Conservation (phyloP, 2,113 vertebrate genomes). For the Tragelaphus imberbis region DNA sequence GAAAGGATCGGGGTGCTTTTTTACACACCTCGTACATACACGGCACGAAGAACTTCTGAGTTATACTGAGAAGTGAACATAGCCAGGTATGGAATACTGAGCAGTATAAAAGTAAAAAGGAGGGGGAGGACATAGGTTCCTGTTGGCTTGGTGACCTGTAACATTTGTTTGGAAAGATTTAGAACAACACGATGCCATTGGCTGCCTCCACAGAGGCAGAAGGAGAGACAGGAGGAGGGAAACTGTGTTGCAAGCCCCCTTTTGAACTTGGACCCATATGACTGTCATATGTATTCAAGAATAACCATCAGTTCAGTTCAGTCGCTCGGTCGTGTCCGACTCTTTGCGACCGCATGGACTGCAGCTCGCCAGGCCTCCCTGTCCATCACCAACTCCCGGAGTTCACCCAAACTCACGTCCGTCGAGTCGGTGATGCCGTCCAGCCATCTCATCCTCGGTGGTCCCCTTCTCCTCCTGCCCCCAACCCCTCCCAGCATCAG, state of each 20-base stretch:
- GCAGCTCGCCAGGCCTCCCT: too few species aligned
- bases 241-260: too few species aligned
- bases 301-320: not conserved
- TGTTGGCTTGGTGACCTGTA: accelerated
- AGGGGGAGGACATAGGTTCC: not conserved
- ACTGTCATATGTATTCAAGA: not conserved
- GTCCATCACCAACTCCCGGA: too few species aligned
- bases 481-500: too few species aligned
- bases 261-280: not conserved
- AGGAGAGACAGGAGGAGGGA: not conserved
- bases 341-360: accelerated
- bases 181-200: not conserved
- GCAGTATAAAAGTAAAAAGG: not conserved
- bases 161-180: not conserved
- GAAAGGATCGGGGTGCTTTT: not conserved
- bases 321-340: too few species aligned
- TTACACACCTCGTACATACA: accelerated
- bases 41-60: accelerated
- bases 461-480: too few species aligned
- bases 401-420: too few species aligned
- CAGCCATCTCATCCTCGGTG: too few species aligned
- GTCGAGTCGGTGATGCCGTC: accelerated
- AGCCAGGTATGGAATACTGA: accelerated
- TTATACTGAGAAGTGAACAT: accelerated
- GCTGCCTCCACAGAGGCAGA: not conserved